phyloP scores from a whole-genome alignment of 2,797 vertebrate genomes.

The Micropoecilia bifurca region DNA sequence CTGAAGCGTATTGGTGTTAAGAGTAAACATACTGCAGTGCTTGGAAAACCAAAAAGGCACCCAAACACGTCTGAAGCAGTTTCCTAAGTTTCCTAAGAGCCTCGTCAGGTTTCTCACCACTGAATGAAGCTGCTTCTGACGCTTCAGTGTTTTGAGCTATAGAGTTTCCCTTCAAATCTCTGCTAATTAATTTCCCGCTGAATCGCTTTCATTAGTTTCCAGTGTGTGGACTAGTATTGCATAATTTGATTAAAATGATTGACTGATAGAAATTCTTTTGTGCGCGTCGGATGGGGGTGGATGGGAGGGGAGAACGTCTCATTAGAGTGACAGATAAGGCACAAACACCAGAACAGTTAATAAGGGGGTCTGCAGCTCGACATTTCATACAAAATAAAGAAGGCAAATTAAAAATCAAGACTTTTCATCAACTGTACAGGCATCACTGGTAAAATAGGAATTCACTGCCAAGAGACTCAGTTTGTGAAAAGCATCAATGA shows the following conservation, averaged over 20 bases:
- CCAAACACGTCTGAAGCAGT: slow-evolving; percentile 39
- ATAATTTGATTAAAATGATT: slow-evolving; percentile 44
- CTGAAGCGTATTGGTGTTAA: slow-evolving; percentile 39
- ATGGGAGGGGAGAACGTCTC: slow-evolving; percentile 30
- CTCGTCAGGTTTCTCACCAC: slow-evolving; percentile 21
- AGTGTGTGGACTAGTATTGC: slow-evolving; percentile 37
- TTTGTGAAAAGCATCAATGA: slow-evolving; percentile 43
- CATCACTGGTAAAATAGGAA: slow-evolving; percentile 51
- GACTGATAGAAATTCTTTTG: slow-evolving; percentile 61
- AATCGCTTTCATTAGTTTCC: slow-evolving; percentile 62
- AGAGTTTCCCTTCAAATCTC: slow-evolving; percentile 43
- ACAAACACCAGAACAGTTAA: slow-evolving; percentile 55
- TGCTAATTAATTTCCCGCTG: slow-evolving; percentile 50
- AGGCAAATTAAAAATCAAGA: slow-evolving; percentile 38
- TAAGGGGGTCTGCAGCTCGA: slow-evolving; percentile 54
- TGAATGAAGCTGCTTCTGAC: slow-evolving; percentile 20
- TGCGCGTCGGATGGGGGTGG: slow-evolving; percentile 1
- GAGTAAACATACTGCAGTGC: slow-evolving; percentile 40
- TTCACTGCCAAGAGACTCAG: slow-evolving; percentile 35
- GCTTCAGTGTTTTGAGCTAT: slow-evolving; percentile 23
- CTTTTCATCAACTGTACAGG: slow-evolving; percentile 42
- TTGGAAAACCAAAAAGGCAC: slow-evolving; percentile 23
- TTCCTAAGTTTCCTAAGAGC: slow-evolving; percentile 44
- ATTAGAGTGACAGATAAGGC: slow-evolving; percentile 72
- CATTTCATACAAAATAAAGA: slow-evolving; percentile 52